Evolutionary conservation across 2,113 vertebrate species (phyloP).

Genomic region (Corythaeola cristata): DNA sequence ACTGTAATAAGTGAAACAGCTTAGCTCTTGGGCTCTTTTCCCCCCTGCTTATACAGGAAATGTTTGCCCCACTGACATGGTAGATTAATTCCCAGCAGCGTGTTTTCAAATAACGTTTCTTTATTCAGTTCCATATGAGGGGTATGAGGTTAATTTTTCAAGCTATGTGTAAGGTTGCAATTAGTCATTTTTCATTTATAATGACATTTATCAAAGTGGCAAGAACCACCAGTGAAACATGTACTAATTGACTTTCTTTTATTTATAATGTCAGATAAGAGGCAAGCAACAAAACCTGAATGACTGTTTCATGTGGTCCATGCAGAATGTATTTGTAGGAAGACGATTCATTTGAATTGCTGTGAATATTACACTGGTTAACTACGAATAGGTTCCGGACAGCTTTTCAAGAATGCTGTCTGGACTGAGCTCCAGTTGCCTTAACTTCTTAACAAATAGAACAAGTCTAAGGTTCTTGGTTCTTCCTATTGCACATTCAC

Average conservation of each 20-base stretch:
- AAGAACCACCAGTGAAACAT: background rate
- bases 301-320: background rate
- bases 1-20: background rate
- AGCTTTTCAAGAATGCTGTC: background rate
- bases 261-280: conserved; percentile 12
- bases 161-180: background rate
- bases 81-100: background rate
- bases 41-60: background rate
- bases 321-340: background rate
- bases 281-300: background rate
- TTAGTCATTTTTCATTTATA: conserved; percentile 8
- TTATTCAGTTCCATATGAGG: background rate
- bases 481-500: background rate
- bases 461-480: background rate
- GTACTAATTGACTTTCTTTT: background rate
- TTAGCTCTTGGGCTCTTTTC: background rate
- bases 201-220: background rate
- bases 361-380: background rate
- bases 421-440: background rate
- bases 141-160: background rate
- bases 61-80: background rate
- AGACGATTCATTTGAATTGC: background rate
- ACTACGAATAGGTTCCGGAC: background rate
- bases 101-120: background rate
- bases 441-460: background rate